Evolutionary conservation across 1,140 invertebrate species (phyloP).

Genomic region (Anastrepha ludens): DNA sequence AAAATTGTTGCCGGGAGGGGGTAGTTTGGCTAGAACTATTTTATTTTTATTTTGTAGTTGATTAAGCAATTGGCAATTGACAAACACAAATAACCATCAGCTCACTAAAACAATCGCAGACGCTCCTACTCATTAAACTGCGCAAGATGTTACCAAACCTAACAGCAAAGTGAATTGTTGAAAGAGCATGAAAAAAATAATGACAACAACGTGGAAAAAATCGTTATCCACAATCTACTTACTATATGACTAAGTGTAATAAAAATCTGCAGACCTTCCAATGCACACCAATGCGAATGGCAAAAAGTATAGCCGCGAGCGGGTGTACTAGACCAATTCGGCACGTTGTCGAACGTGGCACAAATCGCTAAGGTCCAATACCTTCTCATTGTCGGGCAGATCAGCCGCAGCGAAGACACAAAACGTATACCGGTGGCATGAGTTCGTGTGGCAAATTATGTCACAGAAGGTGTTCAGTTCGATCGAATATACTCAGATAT

Average conservation of each 20-base stretch:
- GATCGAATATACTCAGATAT: not conserved
- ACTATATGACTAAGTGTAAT: not conserved
- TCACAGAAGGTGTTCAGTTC: slow-evolving; percentile 2
- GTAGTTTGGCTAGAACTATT: not conserved
- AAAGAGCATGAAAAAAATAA: not conserved
- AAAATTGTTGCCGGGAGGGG: too few relatives aligned
- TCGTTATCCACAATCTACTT: not conserved
- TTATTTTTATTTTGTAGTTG: not conserved
- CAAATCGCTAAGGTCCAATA: not conserved
- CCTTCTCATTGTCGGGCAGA: not conserved
- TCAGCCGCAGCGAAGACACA: not conserved
- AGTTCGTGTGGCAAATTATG: slow-evolving; percentile 1
- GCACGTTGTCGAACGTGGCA: not conserved
- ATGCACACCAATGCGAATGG: not conserved
- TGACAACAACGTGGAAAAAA: slow-evolving; percentile 16
- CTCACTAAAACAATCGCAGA: not conserved
- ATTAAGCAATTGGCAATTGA: slow-evolving; percentile 16
- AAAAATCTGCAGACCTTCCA: not conserved
- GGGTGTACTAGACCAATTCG: not conserved
- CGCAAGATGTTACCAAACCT: slow-evolving; percentile 2
- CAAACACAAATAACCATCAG: not conserved
- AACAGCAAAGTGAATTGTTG: not conserved
- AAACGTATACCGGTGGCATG: not conserved
- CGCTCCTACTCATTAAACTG: not conserved
- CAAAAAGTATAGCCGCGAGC: not conserved